Conservation (phyloP, 2,888 invertebrate species). For the Ennomos erosarius region DNA sequence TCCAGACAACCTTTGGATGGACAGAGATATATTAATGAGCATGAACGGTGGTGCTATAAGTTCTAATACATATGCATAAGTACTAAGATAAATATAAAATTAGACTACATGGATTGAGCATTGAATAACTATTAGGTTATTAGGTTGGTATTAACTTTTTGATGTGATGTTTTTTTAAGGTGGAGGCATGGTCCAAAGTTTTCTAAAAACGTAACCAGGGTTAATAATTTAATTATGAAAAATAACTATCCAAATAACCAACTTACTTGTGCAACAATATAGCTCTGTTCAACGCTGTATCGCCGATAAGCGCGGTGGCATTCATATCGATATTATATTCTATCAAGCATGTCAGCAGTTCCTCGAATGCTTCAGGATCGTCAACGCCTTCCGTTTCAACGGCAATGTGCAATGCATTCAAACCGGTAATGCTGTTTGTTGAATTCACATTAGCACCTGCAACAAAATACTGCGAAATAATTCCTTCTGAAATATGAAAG, state of each 20-base stretch:
- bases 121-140: too few species aligned
- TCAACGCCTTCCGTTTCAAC: slow-evolving; percentile 78
- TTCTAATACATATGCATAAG: too few species aligned
- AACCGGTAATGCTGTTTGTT: slow-evolving; percentile 80
- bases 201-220: too few species aligned
- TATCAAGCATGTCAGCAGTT: slow-evolving; percentile 77
- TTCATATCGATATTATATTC: slow-evolving; percentile 77
- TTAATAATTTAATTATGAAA: not conserved
- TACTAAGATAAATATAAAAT: too few species aligned
- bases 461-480: slow-evolving; percentile 36
- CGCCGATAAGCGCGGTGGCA: slow-evolving; percentile 73
- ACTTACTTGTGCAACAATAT: slow-evolving; percentile 77
- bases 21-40: too few species aligned
- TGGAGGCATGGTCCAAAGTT: too few species aligned
- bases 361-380: slow-evolving; percentile 78
- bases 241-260: not conserved
- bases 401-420: slow-evolving; percentile 86
- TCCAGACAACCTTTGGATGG: too few species aligned
- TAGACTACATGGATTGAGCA: too few species aligned
- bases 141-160: too few species aligned
- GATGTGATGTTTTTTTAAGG: too few species aligned
- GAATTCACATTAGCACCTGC: slow-evolving; percentile 84
- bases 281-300: slow-evolving; percentile 83
- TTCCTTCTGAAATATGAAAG: too few species aligned
- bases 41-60: too few species aligned